A percentile compares a stretch with the other conserved stretches of the same genome.
These are phyloP conservation scores for Phoxinus dragarum DNA, from an alignment of 2,797 vertebrate species.

Conservation along the genomic window DNA sequence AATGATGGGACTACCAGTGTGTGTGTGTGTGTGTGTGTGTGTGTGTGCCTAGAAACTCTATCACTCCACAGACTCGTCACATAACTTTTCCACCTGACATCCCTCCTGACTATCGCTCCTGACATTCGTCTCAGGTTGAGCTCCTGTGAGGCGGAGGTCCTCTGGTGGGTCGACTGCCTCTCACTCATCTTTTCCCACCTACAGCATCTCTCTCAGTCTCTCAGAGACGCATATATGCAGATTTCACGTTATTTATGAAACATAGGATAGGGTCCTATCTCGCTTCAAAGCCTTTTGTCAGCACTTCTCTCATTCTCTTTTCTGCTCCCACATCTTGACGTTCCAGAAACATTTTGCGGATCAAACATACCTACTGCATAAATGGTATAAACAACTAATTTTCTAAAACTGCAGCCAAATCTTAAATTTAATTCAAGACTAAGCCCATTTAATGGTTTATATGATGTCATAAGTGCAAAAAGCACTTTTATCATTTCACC, in stretches of 20 bases:
- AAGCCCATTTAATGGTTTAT: not conserved
- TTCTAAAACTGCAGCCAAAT: conserved; percentile 10
- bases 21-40: not conserved
- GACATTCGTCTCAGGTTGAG: conserved; percentile 42
- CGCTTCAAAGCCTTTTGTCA: conserved; percentile 63
- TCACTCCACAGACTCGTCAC: conserved; percentile 27
- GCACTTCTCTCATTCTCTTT: conserved; percentile 52
- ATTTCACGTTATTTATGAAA: conserved; percentile 60
- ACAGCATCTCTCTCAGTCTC: conserved; percentile 26
- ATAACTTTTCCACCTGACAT: conserved; percentile 41
- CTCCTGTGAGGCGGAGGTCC: conserved; percentile 39
- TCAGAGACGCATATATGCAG: conserved; percentile 41
- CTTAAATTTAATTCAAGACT: not conserved
- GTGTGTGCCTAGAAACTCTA: conserved; percentile 23
- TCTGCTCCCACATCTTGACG: conserved; percentile 44
- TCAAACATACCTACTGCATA: conserved; percentile 29
- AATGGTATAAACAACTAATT: not conserved
- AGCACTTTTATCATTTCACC: not conserved
- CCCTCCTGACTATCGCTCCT: conserved; percentile 23
- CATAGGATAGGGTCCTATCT: conserved; percentile 51
- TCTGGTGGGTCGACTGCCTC: conserved; percentile 24
- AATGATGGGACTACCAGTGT: not conserved
- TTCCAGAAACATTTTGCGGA: conserved; percentile 56
- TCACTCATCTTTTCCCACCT: conserved; percentile 33
- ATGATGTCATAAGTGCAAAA: not conserved